phyloP scores from a whole-genome alignment of 2,797 vertebrate genomes.

The Anabacerthia variegaticeps region DNA sequence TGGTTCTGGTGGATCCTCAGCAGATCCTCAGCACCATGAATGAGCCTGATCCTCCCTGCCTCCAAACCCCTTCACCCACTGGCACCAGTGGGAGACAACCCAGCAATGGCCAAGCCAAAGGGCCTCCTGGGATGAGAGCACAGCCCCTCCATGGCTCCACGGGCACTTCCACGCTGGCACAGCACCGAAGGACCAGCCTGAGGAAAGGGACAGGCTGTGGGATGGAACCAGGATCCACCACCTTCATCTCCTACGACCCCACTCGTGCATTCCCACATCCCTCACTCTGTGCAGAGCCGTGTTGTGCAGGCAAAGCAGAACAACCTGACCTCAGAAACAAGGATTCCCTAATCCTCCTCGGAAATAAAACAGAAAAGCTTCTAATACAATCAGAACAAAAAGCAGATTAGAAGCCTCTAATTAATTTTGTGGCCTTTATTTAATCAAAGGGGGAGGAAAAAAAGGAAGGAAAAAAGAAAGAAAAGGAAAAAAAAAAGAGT shows the following conservation, averaged over 20 bases:
- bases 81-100: background rate
- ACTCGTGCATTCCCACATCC: background rate
- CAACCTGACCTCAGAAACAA: constrained; percentile 56
- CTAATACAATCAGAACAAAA: constrained; percentile 72
- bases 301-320: constrained; percentile 56
- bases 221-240: background rate
- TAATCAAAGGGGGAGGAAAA: constrained; percentile 30
- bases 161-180: background rate
- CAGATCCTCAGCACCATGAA: background rate
- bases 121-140: background rate
- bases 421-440: constrained; percentile 93
- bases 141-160: background rate
- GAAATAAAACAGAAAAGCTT: constrained; percentile 71
- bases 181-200: background rate
- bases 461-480: constrained; percentile 55
- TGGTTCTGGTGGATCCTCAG: background rate
- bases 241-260: background rate
- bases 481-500: constrained; percentile 60
- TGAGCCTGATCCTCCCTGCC: background rate
- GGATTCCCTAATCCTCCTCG: constrained; percentile 63
- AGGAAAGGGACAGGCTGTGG: background rate
- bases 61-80: background rate
- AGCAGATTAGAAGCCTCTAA: constrained; percentile 84
- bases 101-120: background rate
- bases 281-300: constrained; percentile 25